Evolutionary conservation across 2,888 invertebrate species (phyloP).

Genomic region (Nomada fucata): DNA sequence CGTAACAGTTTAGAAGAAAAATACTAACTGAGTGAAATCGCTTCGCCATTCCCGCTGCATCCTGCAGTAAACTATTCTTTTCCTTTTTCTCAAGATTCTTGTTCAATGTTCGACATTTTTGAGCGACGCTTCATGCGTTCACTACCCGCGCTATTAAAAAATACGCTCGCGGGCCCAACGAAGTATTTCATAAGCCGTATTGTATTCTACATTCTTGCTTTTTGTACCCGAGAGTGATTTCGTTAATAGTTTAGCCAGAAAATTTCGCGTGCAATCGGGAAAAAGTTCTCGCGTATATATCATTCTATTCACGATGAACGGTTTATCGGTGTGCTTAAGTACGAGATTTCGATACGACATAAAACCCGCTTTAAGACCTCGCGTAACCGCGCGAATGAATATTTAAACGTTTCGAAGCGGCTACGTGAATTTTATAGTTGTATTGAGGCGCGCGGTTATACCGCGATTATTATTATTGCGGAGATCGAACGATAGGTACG

Average conservation of each 20-base stretch:
- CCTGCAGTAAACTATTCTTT: too few relatives aligned
- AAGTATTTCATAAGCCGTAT: background rate
- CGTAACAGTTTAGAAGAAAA: too few relatives aligned
- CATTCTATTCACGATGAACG: background rate
- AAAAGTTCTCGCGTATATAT: background rate
- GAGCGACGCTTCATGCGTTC: background rate
- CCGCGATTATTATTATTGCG: slow-evolving; percentile 13
- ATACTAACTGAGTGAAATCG: too few relatives aligned
- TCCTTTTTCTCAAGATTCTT: background rate
- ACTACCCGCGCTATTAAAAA: background rate
- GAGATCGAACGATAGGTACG: slow-evolving; percentile 22
- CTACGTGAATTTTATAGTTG: slow-evolving; percentile 21
- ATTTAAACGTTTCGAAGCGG: slow-evolving; percentile 12
- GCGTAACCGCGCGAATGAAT: slow-evolving; percentile 5
- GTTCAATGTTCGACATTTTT: background rate
- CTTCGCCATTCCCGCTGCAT: too few relatives aligned
- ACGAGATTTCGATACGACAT: background rate
- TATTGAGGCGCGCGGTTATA: slow-evolving; percentile 20
- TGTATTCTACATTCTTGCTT: background rate
- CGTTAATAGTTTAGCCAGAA: background rate
- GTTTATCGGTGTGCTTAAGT: slow-evolving; percentile 7
- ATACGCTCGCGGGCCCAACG: too few relatives aligned
- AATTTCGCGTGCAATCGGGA: background rate
- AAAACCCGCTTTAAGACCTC: slow-evolving; percentile 5
- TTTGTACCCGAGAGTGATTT: background rate